Conservation (phyloP, 2,113 vertebrate species). For the Fregata magnificens region DNA sequence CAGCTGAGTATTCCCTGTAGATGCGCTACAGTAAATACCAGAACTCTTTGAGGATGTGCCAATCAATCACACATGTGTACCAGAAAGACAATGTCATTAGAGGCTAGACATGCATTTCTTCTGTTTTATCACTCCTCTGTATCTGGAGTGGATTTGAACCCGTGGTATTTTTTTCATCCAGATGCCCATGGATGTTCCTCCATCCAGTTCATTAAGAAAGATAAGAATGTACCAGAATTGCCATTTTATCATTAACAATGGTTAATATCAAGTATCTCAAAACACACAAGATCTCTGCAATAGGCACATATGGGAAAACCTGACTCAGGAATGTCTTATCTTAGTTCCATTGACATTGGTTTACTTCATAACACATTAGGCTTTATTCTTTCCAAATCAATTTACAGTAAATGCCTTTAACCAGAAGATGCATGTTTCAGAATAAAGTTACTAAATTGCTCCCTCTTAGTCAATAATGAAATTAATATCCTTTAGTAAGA, state of each 20-base stretch:
- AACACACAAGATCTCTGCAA: background rate
- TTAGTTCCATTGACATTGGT: background rate
- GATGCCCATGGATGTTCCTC: background rate
- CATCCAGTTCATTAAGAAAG: background rate
- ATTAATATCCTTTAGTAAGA: background rate
- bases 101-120: background rate
- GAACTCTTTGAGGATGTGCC: background rate
- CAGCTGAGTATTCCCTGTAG: background rate
- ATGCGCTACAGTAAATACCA: background rate
- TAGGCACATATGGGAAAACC: background rate
- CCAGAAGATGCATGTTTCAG: background rate
- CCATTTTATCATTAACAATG: background rate
- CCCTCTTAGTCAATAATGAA: background rate
- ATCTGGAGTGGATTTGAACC: background rate
- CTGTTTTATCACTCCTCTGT: background rate
- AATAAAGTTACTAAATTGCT: background rate
- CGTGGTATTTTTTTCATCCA: background rate
- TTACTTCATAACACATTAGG: background rate
- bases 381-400: background rate
- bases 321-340: background rate
- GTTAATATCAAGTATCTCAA: background rate
- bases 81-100: background rate
- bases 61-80: background rate
- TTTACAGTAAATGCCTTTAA: background rate
- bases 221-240: background rate